These are phyloP conservation scores for Augochlora pura DNA, from an alignment of 1,140 invertebrate genomes.

Conservation along the genomic window DNA sequence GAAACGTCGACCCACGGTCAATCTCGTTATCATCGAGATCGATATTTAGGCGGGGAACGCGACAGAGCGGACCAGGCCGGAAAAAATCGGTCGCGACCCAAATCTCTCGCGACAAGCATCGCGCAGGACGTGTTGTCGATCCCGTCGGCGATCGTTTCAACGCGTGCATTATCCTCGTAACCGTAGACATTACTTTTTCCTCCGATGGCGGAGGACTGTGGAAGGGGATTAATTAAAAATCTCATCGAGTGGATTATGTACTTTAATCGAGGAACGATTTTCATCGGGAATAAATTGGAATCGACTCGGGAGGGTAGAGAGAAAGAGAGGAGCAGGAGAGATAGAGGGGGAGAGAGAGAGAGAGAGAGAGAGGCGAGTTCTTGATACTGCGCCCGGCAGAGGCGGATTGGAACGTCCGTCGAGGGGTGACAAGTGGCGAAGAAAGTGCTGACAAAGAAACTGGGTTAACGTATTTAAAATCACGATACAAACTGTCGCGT, in stretches of 20 bases:
- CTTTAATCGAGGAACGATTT: slow-evolving; percentile 34
- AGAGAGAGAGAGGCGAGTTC: background rate
- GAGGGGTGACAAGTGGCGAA: background rate
- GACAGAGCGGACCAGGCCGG: slow-evolving; percentile 22
- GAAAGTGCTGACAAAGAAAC: slow-evolving; percentile 13
- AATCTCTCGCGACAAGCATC: background rate
- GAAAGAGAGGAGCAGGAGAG: background rate
- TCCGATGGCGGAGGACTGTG: background rate
- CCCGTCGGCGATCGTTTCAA: slow-evolving; percentile 30
- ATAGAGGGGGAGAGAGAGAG: background rate
- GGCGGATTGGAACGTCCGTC: slow-evolving; percentile 9
- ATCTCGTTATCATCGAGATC: background rate
- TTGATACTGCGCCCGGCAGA: slow-evolving; percentile 10
- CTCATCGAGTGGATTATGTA: slow-evolving; percentile 29
- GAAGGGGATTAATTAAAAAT: slow-evolving; percentile 41
- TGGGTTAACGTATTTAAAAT: slow-evolving; percentile 50
- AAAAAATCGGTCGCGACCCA: slow-evolving; percentile 44
- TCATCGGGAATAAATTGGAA: slow-evolving; percentile 40
- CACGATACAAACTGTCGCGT: slow-evolving; percentile 25
- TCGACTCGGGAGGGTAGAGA: background rate
- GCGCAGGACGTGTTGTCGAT: background rate
- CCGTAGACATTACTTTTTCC: background rate
- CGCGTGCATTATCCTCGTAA: background rate
- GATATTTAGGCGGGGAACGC: slow-evolving; percentile 14
- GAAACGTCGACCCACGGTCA: too few relatives aligned